Conservation (phyloP, 2,797 vertebrate species). For the Coregonus ussuriensis region DNA sequence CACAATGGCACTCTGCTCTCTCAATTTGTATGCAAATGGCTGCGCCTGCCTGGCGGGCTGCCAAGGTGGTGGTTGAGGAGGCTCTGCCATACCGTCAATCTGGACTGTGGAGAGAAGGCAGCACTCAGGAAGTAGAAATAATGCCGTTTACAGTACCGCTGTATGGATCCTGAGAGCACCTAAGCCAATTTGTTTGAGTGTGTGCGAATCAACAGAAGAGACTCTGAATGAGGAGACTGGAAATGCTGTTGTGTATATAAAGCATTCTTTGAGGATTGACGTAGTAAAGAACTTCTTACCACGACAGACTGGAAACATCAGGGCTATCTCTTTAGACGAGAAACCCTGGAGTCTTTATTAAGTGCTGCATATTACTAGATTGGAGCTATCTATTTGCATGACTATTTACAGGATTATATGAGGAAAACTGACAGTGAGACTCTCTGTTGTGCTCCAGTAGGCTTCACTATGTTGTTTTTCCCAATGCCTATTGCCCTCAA, state of each 20-base stretch:
- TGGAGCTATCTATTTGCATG: not conserved
- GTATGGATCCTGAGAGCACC: not conserved
- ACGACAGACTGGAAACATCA: not conserved
- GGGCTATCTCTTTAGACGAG: not conserved
- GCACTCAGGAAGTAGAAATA: slow-evolving; percentile 38
- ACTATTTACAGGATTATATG: not conserved
- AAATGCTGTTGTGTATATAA: not conserved
- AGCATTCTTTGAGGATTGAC: not conserved
- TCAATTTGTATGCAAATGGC: slow-evolving; percentile 59
- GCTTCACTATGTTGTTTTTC: not conserved
- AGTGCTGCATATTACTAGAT: not conserved
- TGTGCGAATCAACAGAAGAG: slow-evolving; percentile 12
- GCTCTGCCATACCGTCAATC: slow-evolving; percentile 49
- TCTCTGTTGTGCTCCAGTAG: not conserved
- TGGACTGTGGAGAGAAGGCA: slow-evolving; percentile 36
- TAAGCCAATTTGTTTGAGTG: slow-evolving; percentile 21
- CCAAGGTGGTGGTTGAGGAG: slow-evolving; percentile 42
- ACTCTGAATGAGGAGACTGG: not conserved
- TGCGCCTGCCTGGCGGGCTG: slow-evolving; percentile 22
- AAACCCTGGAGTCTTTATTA: not conserved
- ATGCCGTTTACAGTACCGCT: slow-evolving; percentile 9
- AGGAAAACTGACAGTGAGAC: not conserved
- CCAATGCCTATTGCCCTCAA: not conserved
- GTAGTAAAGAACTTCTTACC: no score
- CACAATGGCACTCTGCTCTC: slow-evolving; percentile 35